These are phyloP conservation scores for Lissonota sp. DNA, from an alignment of 2,888 invertebrate species.

Conservation along the genomic window DNA sequence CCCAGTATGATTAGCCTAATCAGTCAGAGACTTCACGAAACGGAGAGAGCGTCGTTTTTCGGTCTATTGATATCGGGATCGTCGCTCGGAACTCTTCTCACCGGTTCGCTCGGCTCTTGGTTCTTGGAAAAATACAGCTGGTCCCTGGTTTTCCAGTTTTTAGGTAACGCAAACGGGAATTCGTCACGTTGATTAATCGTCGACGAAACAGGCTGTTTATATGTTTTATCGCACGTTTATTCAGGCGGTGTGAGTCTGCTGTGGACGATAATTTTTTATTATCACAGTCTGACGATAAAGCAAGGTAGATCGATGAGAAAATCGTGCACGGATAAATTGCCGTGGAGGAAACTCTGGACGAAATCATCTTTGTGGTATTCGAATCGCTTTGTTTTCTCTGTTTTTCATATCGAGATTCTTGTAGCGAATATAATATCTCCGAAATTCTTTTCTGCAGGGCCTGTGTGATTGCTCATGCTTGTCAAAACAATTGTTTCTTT, in stretches of 20 bases:
- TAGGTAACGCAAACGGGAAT: constrained; percentile 82
- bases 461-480: constrained; percentile 89
- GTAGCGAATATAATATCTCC: background rate
- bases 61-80: constrained; percentile 88
- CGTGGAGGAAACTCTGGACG: constrained; percentile 87
- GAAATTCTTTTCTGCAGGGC: constrained; percentile 84
- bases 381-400: background rate
- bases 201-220: too few species aligned
- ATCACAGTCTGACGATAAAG: constrained; percentile 83
- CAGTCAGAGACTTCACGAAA: constrained; percentile 87
- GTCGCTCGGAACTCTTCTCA: constrained; percentile 87
- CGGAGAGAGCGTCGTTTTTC: constrained; percentile 88
- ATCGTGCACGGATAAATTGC: constrained; percentile 84
- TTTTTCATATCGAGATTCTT: constrained; percentile 13
- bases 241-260: constrained; percentile 85
- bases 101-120: constrained; percentile 88
- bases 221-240: background rate
- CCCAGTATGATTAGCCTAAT: constrained; percentile 89
- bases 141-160: constrained; percentile 87
- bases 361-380: constrained; percentile 88
- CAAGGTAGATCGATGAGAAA: constrained; percentile 73
- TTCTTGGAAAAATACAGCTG: constrained; percentile 88
- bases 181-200: too few species aligned
- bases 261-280: constrained; percentile 86
- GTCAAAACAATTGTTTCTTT: constrained; percentile 90